phyloP scores from a whole-genome alignment of 2,797 vertebrate genomes.

The Phrynocephalus forsythii region DNA sequence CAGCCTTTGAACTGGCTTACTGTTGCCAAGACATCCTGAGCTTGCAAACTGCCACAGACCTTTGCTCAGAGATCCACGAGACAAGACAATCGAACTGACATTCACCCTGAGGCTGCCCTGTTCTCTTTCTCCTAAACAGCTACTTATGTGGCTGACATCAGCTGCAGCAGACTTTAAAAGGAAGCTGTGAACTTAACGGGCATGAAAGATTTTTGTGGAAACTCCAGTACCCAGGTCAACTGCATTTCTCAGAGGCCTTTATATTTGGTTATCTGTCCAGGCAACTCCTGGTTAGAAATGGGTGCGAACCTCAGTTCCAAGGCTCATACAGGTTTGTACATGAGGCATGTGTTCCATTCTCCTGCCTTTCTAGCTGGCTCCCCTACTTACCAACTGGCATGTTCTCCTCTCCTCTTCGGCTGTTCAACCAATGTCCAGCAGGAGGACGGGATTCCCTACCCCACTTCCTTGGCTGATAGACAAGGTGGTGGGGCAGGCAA shows the following conservation, averaged over 20 bases:
- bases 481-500: too few relatives aligned
- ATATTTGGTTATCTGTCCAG: neutral
- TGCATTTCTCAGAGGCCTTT: neutral
- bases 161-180: neutral
- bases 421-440: too few relatives aligned
- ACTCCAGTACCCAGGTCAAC: rapidly evolving
- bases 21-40: neutral
- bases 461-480: too few relatives aligned
- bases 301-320: too few relatives aligned
- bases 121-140: neutral
- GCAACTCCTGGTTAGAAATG: neutral
- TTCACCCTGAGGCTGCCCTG: neutral
- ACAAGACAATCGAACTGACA: slow-evolving; percentile 26
- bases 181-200: neutral
- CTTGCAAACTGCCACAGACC: neutral
- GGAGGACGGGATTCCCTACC: too few relatives aligned
- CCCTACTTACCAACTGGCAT: too few relatives aligned
- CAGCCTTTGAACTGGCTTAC: neutral
- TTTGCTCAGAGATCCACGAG: slow-evolving; percentile 7
- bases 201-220: neutral
- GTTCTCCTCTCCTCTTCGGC: too few relatives aligned
- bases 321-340: too few relatives aligned
- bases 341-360: too few relatives aligned
- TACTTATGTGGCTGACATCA: neutral
- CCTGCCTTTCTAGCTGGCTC: too few relatives aligned